Conservation (phyloP, 2,113 vertebrate genomes). For the Anguilla rostrata region DNA sequence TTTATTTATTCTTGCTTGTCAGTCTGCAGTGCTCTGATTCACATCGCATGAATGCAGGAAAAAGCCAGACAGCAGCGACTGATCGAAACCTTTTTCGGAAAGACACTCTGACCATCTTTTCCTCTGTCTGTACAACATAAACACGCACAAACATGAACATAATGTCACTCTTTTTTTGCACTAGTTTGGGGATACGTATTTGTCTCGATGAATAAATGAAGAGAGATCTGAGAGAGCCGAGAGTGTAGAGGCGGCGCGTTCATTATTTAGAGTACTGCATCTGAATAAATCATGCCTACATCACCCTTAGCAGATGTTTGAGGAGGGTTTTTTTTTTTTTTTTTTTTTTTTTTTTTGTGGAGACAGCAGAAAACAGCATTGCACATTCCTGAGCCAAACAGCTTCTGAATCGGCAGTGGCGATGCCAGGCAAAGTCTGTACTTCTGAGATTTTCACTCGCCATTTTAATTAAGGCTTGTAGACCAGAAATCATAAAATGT, state of each 20-base stretch:
- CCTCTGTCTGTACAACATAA: background rate
- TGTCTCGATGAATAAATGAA: conserved; percentile 37
- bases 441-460: background rate
- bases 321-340: background rate
- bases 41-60: background rate
- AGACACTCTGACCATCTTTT: background rate
- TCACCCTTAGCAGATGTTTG: conserved; percentile 25
- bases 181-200: conserved; percentile 24
- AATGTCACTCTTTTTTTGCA: background rate
- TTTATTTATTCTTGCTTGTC: no score
- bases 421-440: background rate
- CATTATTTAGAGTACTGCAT: conserved; percentile 32
- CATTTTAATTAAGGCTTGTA: background rate
- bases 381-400: background rate
- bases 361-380: background rate
- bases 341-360: background rate
- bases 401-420: background rate
- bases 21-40: background rate
- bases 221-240: conserved; percentile 21
- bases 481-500: background rate
- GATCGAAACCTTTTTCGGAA: background rate
- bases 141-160: background rate
- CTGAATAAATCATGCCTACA: conserved; percentile 39
- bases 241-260: conserved; percentile 29
- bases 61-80: background rate